A percentile compares a stretch with the other conserved stretches of the same genome.
Conservation (phyloP, 1,140 invertebrate genomes). For the Calephelis nemesis region DNA sequence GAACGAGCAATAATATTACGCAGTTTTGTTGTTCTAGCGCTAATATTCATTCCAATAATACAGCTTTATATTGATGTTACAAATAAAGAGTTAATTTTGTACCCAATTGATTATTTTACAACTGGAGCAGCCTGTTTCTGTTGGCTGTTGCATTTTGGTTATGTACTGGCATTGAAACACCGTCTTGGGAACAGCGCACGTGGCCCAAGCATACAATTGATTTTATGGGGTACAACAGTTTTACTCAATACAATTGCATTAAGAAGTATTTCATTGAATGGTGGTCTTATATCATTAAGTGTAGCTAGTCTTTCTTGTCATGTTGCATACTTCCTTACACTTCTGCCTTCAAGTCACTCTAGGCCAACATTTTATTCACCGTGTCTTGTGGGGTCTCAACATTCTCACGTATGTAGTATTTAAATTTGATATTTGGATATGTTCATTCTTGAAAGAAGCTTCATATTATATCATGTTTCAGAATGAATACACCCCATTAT, state of each 20-base stretch:
- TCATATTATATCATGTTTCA: constrained; percentile 35
- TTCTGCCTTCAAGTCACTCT: constrained; percentile 80
- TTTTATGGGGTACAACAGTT: constrained; percentile 83
- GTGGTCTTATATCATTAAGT: constrained; percentile 68
- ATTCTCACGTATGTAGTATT: constrained; percentile 73
- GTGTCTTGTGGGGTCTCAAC: constrained; percentile 76
- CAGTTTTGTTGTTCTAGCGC: constrained; percentile 80
- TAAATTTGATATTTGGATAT: background rate
- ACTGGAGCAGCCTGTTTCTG: constrained; percentile 84
- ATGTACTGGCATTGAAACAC: constrained; percentile 84
- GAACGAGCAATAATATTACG: constrained; percentile 82
- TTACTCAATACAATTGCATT: constrained; percentile 81
- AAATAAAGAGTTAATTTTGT: constrained; percentile 63
- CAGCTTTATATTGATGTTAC: constrained; percentile 82
- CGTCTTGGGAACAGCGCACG: constrained; percentile 83
- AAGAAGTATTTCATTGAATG: constrained; percentile 68
- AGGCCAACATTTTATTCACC: constrained; percentile 74
- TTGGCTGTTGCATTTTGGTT: constrained; percentile 90
- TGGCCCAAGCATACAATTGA: constrained; percentile 84
- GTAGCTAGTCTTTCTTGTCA: constrained; percentile 78
- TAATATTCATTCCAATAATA: constrained; percentile 83
- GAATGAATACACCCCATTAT: constrained; percentile 82
- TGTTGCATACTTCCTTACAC: constrained; percentile 81
- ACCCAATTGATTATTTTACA: constrained; percentile 85
- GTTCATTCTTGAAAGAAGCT: background rate